Conservation (phyloP, 2,797 vertebrate genomes). For the Tapirus indicus region DNA sequence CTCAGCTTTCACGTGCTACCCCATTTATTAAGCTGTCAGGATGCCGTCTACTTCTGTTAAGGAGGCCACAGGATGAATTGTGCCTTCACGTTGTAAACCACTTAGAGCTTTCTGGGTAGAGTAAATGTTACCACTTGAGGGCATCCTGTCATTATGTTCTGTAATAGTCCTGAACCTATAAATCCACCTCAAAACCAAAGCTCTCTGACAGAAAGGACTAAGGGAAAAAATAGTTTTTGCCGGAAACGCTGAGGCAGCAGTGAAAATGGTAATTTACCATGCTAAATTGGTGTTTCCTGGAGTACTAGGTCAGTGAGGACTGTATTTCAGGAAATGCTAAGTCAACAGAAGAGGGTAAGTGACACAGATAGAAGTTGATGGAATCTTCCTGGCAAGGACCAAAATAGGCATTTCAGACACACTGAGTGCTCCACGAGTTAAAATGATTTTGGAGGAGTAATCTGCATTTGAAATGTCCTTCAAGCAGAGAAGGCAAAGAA, state of each 20-base stretch:
- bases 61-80: background rate
- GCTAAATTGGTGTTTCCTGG: slow-evolving; percentile 79
- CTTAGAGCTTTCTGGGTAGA: slow-evolving; percentile 81
- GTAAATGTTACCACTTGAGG: slow-evolving; percentile 90
- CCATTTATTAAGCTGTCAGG: background rate
- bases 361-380: slow-evolving; percentile 46
- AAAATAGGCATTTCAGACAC: background rate
- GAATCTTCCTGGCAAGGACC: slow-evolving; percentile 55
- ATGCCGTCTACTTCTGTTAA: background rate
- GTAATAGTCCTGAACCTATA: slow-evolving; percentile 55
- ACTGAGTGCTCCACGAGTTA: background rate
- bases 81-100: slow-evolving; percentile 12
- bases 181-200: slow-evolving; percentile 69
- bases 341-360: slow-evolving; percentile 61
- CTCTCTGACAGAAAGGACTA: slow-evolving; percentile 48
- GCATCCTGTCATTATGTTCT: slow-evolving; percentile 88
- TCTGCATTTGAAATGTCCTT: background rate
- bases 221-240: slow-evolving; percentile 52
- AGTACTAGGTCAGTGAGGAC: slow-evolving; percentile 55
- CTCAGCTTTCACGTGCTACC: background rate
- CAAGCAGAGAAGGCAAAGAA: background rate
- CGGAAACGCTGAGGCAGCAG: slow-evolving; percentile 73
- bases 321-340: slow-evolving; percentile 81
- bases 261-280: slow-evolving; percentile 78
- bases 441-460: background rate